A percentile compares a stretch with the other conserved stretches of the same genome.
Conservation (phyloP, 2,113 vertebrate species). For the Morone chrysops region DNA sequence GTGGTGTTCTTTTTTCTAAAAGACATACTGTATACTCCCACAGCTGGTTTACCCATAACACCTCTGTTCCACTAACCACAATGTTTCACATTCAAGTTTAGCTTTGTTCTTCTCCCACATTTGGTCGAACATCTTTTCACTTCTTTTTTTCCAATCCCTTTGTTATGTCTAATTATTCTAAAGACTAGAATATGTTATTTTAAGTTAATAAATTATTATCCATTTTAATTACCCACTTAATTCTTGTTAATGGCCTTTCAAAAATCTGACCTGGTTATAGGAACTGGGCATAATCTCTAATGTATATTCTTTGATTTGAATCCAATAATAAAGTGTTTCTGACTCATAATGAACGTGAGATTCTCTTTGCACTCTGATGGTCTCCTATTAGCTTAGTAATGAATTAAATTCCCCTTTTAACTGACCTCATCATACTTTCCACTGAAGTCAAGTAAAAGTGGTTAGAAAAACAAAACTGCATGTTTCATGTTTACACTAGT, state of each 20-base stretch:
- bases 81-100: slow-evolving; percentile 16
- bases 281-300: not conserved
- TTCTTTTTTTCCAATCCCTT: slow-evolving; percentile 14
- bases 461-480: not conserved
- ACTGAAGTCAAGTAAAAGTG: not conserved
- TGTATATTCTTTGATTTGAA: not conserved
- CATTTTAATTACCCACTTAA: not conserved
- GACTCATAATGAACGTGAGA: no score
- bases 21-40: not conserved
- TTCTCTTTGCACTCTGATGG: not conserved
- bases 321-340: not conserved
- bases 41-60: not conserved
- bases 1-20: not conserved
- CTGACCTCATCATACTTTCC: not conserved
- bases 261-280: not conserved
- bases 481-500: not conserved
- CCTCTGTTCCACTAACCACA: not conserved
- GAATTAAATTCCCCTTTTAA: not conserved
- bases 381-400: not conserved
- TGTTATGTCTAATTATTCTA: not conserved
- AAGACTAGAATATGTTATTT: not conserved
- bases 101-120: slow-evolving; percentile 6
- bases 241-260: not conserved
- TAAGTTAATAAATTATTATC: no score
- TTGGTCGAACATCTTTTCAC: not conserved